Percentiles rank a stretch among this genome's conserved stretches.
These are phyloP conservation scores for Cyphomyrmex costatus DNA, from an alignment of 1,140 invertebrate genomes.

Conservation along the genomic window DNA sequence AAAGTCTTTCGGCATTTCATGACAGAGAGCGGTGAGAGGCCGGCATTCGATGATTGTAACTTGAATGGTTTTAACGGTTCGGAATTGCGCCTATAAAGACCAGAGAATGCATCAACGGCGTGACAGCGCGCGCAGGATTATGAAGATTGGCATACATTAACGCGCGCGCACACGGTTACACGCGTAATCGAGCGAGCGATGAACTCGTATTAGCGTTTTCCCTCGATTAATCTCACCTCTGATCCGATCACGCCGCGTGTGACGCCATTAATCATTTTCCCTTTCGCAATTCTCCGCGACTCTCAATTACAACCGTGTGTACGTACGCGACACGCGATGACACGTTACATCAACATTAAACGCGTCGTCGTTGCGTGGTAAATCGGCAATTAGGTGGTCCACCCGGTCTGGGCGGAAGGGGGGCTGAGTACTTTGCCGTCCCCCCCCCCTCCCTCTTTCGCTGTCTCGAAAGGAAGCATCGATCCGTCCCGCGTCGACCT, in stretches of 20 bases:
- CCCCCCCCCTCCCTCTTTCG: constrained; percentile 42
- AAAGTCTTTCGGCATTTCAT: not conserved
- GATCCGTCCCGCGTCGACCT: constrained; percentile 77
- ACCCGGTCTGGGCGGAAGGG: not conserved
- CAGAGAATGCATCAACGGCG: constrained; percentile 12
- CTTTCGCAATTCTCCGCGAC: constrained; percentile 50
- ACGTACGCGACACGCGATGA: constrained; percentile 24
- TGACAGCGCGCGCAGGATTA: constrained; percentile 48
- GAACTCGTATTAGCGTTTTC: constrained; percentile 61
- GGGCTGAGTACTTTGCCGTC: not conserved
- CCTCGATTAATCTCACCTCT: constrained; percentile 62
- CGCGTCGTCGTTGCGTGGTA: constrained; percentile 41
- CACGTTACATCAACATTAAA: constrained; percentile 59
- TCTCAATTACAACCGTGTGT: constrained; percentile 34
- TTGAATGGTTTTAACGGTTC: constrained; percentile 46
- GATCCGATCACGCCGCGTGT: constrained; percentile 49
- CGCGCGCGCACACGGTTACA: constrained; percentile 3
- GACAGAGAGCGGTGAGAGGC: not conserved
- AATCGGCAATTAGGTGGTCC: constrained; percentile 67
- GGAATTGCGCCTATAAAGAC: constrained; percentile 43
- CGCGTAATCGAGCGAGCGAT: constrained; percentile 56
- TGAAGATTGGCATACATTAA: constrained; percentile 58
- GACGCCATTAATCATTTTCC: constrained; percentile 61
- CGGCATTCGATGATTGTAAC: constrained; percentile 11
- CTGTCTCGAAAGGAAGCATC: constrained; percentile 78